Evolutionary conservation across 1,140 invertebrate genomes (phyloP).

Genomic region (Onthophagus taurus): DNA sequence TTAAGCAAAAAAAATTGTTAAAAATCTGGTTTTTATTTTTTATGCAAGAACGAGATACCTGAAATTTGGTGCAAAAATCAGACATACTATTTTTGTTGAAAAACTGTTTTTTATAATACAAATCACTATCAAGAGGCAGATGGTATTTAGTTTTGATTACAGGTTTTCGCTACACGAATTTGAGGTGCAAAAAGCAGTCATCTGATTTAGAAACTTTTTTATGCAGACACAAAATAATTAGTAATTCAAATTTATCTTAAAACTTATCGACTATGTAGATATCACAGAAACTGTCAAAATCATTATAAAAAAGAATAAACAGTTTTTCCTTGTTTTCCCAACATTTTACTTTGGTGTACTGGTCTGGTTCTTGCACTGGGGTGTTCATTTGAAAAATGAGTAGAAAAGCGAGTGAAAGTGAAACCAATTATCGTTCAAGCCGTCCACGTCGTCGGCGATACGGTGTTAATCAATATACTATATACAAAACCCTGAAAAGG

Average conservation of each 20-base stretch:
- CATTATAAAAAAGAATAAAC: not conserved
- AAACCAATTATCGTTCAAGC: no score
- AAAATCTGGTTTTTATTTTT: conserved; percentile 1
- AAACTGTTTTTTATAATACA: not conserved
- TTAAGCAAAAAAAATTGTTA: not conserved
- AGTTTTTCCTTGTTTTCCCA: conserved; percentile 1
- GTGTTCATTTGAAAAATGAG: no score
- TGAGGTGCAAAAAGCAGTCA: not conserved
- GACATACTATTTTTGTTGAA: not conserved
- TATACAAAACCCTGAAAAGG: no score
- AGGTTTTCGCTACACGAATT: not conserved
- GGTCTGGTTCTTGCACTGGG: no score
- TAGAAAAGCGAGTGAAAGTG: no score
- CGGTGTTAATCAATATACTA: no score
- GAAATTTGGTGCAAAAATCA: conserved; percentile 1
- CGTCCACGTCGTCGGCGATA: no score
- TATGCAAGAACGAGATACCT: conserved; percentile 1
- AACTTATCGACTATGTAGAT: not conserved
- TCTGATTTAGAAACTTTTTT: conserved; percentile 1
- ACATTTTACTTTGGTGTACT: conserved; percentile 1
- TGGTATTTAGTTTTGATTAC: not conserved
- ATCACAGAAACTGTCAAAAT: no score
- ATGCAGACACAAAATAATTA: not conserved
- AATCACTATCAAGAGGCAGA: not conserved
- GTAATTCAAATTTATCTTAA: not conserved